Percentiles rank a stretch among this genome's conserved stretches.
Evolutionary conservation across 2,797 vertebrate genomes (phyloP).

Genomic region (Tangara arthus): DNA sequence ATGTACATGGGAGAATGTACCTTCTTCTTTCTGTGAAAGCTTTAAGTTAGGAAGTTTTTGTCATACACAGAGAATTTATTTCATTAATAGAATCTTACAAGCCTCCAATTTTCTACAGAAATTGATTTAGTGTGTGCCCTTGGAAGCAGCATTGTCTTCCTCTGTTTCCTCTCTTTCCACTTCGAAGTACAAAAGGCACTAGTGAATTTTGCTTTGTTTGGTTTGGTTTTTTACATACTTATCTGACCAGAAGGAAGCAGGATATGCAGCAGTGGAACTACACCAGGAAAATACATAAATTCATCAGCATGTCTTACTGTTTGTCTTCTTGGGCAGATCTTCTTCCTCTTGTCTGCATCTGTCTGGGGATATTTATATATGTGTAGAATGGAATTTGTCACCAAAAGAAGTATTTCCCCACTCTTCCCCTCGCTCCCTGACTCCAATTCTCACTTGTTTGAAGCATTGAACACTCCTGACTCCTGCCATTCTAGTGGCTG

Average conservation of each 20-base stretch:
- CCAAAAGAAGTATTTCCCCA: neutral
- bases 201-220: neutral
- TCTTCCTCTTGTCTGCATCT: neutral
- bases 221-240: neutral
- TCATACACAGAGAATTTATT: neutral
- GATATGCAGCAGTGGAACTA: neutral
- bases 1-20: neutral
- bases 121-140: neutral
- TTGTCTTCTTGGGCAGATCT: neutral
- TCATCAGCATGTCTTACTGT: neutral
- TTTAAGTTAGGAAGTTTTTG: neutral
- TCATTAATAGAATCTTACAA: neutral
- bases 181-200: neutral
- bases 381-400: neutral
- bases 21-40: neutral
- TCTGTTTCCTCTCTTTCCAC: neutral
- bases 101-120: neutral
- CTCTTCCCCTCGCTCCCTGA: neutral
- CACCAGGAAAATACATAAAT: neutral
- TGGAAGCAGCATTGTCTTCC: neutral
- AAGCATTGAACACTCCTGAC: neutral
- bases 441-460: neutral
- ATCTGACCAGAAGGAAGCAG: slow-evolving; percentile 2
- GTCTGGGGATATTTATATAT: neutral
- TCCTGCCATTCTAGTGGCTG: neutral